Evolutionary conservation across 2,888 invertebrate species (phyloP), one percentile per base, ranked within the genome.

Genomic region (Andrena dorsata): DNA sequence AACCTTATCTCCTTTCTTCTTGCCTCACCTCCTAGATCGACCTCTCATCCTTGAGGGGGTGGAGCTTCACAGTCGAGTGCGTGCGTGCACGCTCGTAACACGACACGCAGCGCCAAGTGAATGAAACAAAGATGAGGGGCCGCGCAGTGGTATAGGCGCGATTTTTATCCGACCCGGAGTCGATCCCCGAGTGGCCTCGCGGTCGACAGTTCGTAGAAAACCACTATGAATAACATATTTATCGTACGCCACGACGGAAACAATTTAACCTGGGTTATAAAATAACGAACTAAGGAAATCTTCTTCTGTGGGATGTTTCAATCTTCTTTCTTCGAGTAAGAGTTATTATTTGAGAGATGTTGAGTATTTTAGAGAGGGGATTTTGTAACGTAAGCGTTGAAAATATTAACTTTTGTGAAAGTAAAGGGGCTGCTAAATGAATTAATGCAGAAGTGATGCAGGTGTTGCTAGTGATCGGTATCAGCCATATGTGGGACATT

Each of bases 71-170:
- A 65, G 74, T 86, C 80, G 88, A 88, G 86, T 88, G 87, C 84
- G 71, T 69, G 68, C 82, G 80, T 82, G 73, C 77, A 82, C 81
- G 83, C 79, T 65, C 58, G 81, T 79, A 84, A 84, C 84, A 76
- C 77, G 73, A 82, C 79, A 69, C 79, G 73, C 77, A 73, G 75
- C 47, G 49, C 69, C 82, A 70, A 41, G 80, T 90, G 89, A 90
- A 90, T 90, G 90, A 89, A 90, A 90, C 90, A 90, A 88, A 90
- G 89, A 81, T 80, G 70, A 26, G 64, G 76, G 65, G 77, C 65
- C 41, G 66, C 69, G 72, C 82, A 81, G 74, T 82, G 80, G 65
- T 80, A 63, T 32, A 66, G 49, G 58, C 70, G 41, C 6, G 75
- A 80, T 63, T 80, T 80, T 80, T 80, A 53, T 63, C 61, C 80